Base-by-base conservation (phyloP, 1,140 invertebrate genomes). In the Semibalanus balanoides region DNA sequence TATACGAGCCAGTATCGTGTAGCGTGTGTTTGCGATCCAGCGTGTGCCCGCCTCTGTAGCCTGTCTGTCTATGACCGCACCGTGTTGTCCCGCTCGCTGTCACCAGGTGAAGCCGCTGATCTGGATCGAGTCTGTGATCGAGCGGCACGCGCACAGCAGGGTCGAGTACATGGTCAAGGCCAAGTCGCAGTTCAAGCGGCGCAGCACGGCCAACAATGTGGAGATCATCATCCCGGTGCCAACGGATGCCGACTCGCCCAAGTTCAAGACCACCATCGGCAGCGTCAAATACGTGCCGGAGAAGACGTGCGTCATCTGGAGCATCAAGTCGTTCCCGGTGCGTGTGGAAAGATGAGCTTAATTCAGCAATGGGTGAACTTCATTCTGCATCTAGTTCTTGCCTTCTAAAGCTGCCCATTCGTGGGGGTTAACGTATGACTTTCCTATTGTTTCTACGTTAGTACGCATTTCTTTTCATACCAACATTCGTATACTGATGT, bases 111-210 rank as follows among this genome's bases (percentile, higher is more conserved):
- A 99, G 83, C 98, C 98, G 0, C 83, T 99, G 31, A 99, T 99
- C 82, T 99, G 97, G 98, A 98, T 99, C 79, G 98, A 99, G 84
- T 98, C 96, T 31, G 96, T 99, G 0, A 99, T 99, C 79, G 97
- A 99, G 83, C 88, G 96, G n/a, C 95, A 99, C 86, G 95, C 93
- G 31, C 96, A 99, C 84, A 98, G 95, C 78, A 86, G 98, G 75
- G 96, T 99, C 0, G 98, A 99, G 82, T 99, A 97, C 83, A 99
- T 99, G 97, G 96, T 99, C 28, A 99, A 99, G 85, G 97, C 97
- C 0, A 97, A 98, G 84, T 98, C 96, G 74, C 97, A 99, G 84
- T 99, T 99, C 83, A 99, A 99, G 84, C 87, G 96, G 64, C 87
- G 97, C 71, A 99, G 96, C 0, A 99, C 97, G 3, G 97, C 98